phyloP scores from a whole-genome alignment of 2,888 invertebrate genomes.

The Drosophila ustulata region DNA sequence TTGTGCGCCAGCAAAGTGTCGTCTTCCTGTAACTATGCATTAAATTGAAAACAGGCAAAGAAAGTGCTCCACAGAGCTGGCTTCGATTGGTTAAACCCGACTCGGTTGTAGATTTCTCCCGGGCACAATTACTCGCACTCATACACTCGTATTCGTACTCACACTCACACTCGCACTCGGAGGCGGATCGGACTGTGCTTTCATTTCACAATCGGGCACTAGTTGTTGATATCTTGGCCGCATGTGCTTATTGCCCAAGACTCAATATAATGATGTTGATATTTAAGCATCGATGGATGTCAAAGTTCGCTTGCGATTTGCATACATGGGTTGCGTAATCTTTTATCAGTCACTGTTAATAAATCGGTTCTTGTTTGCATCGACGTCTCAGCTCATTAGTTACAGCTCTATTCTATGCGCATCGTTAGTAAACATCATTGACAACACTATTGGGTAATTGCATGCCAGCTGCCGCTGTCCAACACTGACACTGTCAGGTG shows the following conservation, averaged over 20 bases:
- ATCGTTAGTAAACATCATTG: slow-evolving; percentile 47
- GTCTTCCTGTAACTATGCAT: slow-evolving; percentile 74
- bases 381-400: slow-evolving; percentile 21
- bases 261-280: slow-evolving; percentile 61
- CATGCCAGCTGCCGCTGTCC: neutral
- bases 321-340: slow-evolving; percentile 39
- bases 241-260: slow-evolving; percentile 51
- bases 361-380: slow-evolving; percentile 48
- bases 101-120: slow-evolving; percentile 73
- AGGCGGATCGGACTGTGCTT: slow-evolving; percentile 39
- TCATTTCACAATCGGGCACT: slow-evolving; percentile 63
- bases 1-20: slow-evolving; percentile 31
- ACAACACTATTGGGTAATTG: slow-evolving; percentile 32
- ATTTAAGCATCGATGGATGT: slow-evolving; percentile 63
- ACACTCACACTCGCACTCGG: neutral
- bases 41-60: slow-evolving; percentile 73
- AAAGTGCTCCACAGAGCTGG: slow-evolving; percentile 62
- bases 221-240: slow-evolving; percentile 12
- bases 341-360: slow-evolving; percentile 49
- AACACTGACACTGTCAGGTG: slow-evolving; percentile 21
- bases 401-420: slow-evolving; percentile 29
- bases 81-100: slow-evolving; percentile 39
- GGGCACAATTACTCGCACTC: slow-evolving; percentile 62
- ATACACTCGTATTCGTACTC: neutral
- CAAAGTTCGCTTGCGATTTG: slow-evolving; percentile 53